These are phyloP conservation scores for Suncus etruscus DNA, from an alignment of 2,113 vertebrate genomes.

Conservation along the genomic window DNA sequence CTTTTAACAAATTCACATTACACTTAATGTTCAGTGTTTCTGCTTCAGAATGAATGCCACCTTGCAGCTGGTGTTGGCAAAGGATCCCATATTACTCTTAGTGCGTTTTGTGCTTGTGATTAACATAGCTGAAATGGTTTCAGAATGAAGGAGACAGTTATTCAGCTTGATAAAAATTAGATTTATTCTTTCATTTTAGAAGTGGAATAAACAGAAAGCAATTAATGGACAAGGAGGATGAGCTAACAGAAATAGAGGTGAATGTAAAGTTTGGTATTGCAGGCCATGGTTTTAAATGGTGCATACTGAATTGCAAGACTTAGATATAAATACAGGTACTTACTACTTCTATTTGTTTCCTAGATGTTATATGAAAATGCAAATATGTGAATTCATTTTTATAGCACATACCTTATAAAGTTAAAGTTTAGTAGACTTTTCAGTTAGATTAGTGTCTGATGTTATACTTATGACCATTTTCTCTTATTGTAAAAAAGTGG, in stretches of 20 bases:
- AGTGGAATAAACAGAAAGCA: conserved; percentile 35
- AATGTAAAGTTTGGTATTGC: conserved; percentile 14
- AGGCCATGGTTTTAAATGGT: not conserved
- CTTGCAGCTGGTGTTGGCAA: not conserved
- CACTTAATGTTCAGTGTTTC: conserved; percentile 34
- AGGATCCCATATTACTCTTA: not conserved
- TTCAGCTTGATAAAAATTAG: conserved; percentile 55
- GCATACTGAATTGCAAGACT: not conserved
- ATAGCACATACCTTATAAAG: not conserved
- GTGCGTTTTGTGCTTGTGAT: conserved; percentile 49
- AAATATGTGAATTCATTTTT: not conserved
- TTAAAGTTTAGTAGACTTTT: not conserved
- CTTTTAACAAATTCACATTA: conserved; percentile 54
- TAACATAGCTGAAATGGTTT: conserved; percentile 16
- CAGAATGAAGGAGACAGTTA: not conserved
- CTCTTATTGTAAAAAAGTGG: not conserved
- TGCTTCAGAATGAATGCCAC: conserved; percentile 36
- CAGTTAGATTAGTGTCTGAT: not conserved
- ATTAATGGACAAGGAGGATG: not conserved
- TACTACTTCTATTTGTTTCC: not conserved
- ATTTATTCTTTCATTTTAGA: conserved; percentile 8
- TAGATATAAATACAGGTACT: not conserved
- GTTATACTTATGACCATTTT: conserved; percentile 4
- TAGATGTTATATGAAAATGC: not conserved
- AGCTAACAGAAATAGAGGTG: not conserved